phyloP scores from a whole-genome alignment of 2,797 vertebrate species.

The Centropyge bicolor region DNA sequence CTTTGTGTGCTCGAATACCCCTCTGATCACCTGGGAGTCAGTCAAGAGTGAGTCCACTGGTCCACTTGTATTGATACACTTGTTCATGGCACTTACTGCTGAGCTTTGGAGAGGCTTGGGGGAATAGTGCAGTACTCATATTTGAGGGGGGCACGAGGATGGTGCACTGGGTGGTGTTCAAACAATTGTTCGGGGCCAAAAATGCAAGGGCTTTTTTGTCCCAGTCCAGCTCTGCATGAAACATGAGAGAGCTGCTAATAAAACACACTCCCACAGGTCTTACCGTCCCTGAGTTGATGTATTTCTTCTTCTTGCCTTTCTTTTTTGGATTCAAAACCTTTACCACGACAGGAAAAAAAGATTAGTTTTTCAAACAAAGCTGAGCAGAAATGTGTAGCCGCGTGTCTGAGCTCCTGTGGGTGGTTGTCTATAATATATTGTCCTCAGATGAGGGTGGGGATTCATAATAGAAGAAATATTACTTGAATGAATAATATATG shows the following conservation, averaged over 20 bases:
- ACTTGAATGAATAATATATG: slow-evolving; percentile 38
- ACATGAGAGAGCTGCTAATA: slow-evolving; percentile 17
- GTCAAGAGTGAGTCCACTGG: too few species aligned
- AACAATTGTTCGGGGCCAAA: too few species aligned
- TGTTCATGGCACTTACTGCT: too few species aligned
- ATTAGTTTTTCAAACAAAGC: slow-evolving; percentile 6
- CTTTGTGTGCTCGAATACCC: too few species aligned
- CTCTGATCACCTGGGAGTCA: too few species aligned
- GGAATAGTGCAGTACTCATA: too few species aligned
- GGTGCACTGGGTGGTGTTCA: too few species aligned
- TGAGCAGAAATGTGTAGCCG: neutral
- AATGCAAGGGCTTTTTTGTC: too few species aligned
- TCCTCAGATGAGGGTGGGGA: slow-evolving; percentile 15
- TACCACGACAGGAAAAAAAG: slow-evolving; percentile 33
- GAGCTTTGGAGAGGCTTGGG: too few species aligned
- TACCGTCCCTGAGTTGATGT: slow-evolving; percentile 94
- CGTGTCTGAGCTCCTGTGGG: slow-evolving; percentile 1
- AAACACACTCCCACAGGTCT: slow-evolving; percentile 65
- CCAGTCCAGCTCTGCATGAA: neutral
- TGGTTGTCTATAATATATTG: neutral
- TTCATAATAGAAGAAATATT: slow-evolving; percentile 15
- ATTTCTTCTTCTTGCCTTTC: slow-evolving; percentile 99
- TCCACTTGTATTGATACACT: too few species aligned
- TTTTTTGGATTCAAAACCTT: slow-evolving; percentile 96
- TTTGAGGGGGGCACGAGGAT: too few species aligned